Evolutionary conservation across 1,140 invertebrate genomes (phyloP).

Genomic region (Eriocheir sinensis): DNA sequence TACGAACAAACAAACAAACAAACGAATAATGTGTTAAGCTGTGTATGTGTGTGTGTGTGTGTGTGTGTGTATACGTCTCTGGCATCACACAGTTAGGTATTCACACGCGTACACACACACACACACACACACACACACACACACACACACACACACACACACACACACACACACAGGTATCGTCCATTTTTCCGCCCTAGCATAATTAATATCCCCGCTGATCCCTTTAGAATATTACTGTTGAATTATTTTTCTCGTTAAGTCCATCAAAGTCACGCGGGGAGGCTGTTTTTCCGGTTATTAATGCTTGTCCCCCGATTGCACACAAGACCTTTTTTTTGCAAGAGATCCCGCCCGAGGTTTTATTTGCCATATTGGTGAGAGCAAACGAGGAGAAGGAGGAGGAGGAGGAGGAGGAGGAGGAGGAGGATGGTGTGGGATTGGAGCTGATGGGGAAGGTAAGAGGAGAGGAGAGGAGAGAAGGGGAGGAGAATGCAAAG

Average conservation of each 20-base stretch:
- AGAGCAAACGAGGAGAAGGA: neutral
- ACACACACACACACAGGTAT: too few species aligned
- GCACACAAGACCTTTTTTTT: neutral
- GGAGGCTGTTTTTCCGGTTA: neutral
- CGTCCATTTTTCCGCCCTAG: neutral
- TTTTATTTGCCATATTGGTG: neutral
- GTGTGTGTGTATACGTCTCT: neutral
- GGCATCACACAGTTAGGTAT: neutral
- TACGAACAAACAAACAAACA: too few species aligned
- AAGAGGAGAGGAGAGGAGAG: neutral
- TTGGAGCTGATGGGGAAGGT: neutral
- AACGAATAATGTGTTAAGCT: neutral
- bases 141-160: neutral
- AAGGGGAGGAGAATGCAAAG: neutral
- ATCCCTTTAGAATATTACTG: conserved; percentile 17
- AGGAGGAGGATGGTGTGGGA: neutral
- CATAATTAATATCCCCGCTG: conserved; percentile 11
- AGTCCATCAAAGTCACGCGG: conserved; percentile 13
- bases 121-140: neutral
- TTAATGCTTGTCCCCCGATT: neutral
- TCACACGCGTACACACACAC: neutral
- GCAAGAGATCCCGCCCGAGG: neutral
- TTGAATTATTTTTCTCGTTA: conserved; percentile 17
- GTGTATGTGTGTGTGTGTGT: conserved; percentile 41
- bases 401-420: neutral